A percentile compares a stretch with the other conserved stretches of the same genome.
Evolutionary conservation across 2,113 vertebrate genomes (phyloP).

Genomic region (Hipposideros armiger): DNA sequence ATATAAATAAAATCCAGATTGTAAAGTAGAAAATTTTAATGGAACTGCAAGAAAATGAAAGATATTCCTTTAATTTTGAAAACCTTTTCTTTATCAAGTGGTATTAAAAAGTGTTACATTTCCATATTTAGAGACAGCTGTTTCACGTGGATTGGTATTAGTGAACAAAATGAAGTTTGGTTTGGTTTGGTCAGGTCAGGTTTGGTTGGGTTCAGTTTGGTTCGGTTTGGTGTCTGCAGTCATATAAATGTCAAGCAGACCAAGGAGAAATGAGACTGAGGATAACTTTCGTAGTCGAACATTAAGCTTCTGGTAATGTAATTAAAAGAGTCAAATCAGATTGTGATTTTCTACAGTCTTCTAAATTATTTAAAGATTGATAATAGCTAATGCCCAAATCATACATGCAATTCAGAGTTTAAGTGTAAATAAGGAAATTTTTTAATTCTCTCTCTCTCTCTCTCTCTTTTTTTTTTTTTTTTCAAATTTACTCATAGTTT

Average conservation of each 20-base stretch:
- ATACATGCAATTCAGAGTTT: constrained; percentile 38
- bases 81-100: constrained; percentile 61
- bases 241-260: background rate
- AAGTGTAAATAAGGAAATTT: constrained; percentile 59
- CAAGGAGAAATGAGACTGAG: constrained; percentile 21
- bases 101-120: background rate
- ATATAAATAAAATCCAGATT: constrained; percentile 69
- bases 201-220: background rate
- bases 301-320: background rate
- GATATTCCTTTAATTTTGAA: constrained; percentile 70
- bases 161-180: background rate
- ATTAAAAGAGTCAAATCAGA: background rate
- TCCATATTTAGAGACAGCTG: background rate
- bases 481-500: constrained; percentile 64
- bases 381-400: constrained; percentile 23
- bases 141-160: background rate
- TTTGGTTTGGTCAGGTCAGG: background rate
- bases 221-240: constrained; percentile 18
- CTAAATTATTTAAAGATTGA: constrained; percentile 62
- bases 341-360: constrained; percentile 58
- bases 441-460: background rate
- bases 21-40: constrained; percentile 56
- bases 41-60: constrained; percentile 59
- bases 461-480: background rate
- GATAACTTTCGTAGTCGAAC: background rate